A percentile compares a stretch with the other conserved stretches of the same genome.
Evolutionary conservation across 1,140 invertebrate species (phyloP).

Genomic region (Pseudomyrmex sp.): DNA sequence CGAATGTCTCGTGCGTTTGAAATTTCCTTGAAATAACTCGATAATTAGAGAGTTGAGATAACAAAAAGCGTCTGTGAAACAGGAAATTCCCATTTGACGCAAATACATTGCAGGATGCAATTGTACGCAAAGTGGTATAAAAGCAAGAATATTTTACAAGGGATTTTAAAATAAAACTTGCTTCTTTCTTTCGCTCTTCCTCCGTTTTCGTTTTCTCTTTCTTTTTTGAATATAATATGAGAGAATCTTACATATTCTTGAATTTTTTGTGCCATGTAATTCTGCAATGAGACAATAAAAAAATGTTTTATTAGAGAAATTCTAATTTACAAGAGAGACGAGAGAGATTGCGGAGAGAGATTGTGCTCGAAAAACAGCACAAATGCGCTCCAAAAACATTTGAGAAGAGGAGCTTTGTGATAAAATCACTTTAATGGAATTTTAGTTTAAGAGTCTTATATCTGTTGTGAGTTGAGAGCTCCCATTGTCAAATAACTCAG

Average conservation of each 20-base stretch:
- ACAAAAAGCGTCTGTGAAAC: background rate
- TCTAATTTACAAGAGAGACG: background rate
- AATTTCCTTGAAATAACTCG: slow-evolving; percentile 28
- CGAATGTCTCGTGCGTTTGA: background rate
- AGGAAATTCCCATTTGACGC: background rate
- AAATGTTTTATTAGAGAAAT: slow-evolving; percentile 20
- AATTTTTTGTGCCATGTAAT: background rate
- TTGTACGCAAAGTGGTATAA: background rate
- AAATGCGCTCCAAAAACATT: slow-evolving; percentile 13
- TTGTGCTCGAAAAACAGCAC: slow-evolving; percentile 26
- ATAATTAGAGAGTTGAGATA: slow-evolving; percentile 8
- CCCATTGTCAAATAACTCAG: slow-evolving; percentile 9
- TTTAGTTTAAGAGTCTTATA: slow-evolving; percentile 14
- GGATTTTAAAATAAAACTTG: background rate
- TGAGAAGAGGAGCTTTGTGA: background rate
- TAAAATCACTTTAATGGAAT: slow-evolving; percentile 49
- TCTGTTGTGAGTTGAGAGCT: background rate
- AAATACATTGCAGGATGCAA: background rate
- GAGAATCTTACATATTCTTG: background rate
- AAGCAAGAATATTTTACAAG: background rate
- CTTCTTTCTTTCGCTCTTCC: too few relatives aligned
- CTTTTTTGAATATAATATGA: slow-evolving; percentile 5
- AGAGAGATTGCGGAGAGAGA: background rate
- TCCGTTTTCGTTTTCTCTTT: too few relatives aligned
- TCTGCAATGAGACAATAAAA: slow-evolving; percentile 20